phyloP scores from a whole-genome alignment of 2,888 invertebrate genomes.

The Neuroscelio doddi region DNA sequence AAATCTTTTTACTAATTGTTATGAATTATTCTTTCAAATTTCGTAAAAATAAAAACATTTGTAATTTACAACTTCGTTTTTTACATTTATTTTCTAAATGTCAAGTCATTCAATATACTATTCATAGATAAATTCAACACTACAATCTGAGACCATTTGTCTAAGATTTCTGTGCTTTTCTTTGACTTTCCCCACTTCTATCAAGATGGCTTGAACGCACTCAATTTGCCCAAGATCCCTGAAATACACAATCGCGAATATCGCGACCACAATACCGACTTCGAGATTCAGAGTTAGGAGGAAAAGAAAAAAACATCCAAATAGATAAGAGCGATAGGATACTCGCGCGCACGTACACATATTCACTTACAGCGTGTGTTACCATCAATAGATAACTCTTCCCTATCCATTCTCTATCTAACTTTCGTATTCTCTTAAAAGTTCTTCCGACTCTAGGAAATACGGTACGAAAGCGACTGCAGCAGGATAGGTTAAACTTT shows the following conservation, averaged over 20 bases:
- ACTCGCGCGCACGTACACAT: slow-evolving; percentile 32
- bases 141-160: slow-evolving; percentile 39
- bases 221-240: slow-evolving; percentile 41
- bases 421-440: slow-evolving; percentile 70
- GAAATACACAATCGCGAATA: slow-evolving; percentile 44
- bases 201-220: slow-evolving; percentile 45
- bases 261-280: slow-evolving; percentile 32
- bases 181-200: slow-evolving; percentile 40
- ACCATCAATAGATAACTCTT: slow-evolving; percentile 66
- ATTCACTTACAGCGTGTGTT: slow-evolving; percentile 42
- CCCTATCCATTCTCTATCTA: slow-evolving; percentile 69
- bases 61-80: too few species aligned
- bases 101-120: slow-evolving; percentile 19
- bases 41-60: too few species aligned
- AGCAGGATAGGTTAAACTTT: slow-evolving; percentile 60
- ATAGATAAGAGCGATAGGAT: slow-evolving; percentile 38
- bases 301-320: slow-evolving; percentile 41
- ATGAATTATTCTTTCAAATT: too few species aligned
- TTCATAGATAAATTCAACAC: slow-evolving; percentile 43
- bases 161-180: slow-evolving; percentile 39
- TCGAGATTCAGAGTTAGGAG: slow-evolving; percentile 37
- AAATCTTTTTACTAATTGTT: not conserved
- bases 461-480: slow-evolving; percentile 34
- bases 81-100: not conserved
- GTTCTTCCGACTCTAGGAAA: slow-evolving; percentile 54